Conservation (phyloP, 64 coral and sea anemone species). For the Catalaphyllia jardinei region DNA sequence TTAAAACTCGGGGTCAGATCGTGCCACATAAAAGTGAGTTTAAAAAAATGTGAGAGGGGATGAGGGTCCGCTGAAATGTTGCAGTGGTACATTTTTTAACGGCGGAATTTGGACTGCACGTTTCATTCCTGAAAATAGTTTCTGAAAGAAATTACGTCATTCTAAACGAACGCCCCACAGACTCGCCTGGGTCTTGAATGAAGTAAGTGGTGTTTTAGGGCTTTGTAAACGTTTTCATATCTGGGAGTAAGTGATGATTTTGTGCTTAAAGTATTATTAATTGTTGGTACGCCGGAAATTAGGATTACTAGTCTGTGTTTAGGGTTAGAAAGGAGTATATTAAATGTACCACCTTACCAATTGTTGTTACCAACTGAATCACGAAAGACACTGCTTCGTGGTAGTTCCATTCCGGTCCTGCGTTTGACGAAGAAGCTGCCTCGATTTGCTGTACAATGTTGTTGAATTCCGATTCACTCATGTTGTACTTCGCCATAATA, state of each 20-base stretch:
- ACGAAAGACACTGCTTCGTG: background rate
- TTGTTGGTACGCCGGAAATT: too few species aligned
- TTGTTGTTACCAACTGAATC: conserved; percentile 28
- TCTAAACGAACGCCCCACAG: too few species aligned
- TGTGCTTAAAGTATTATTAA: too few species aligned
- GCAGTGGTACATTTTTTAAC: background rate
- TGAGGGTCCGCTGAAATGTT: background rate
- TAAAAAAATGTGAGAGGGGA: background rate
- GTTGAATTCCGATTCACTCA: conserved; percentile 11
- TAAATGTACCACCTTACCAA: background rate
- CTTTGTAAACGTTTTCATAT: too few species aligned
- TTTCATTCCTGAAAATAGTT: too few species aligned
- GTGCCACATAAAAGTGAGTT: background rate
- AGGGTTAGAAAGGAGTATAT: background rate
- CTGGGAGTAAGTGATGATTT: too few species aligned
- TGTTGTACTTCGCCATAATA: background rate
- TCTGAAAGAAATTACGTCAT: too few species aligned
- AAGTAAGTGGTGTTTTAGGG: too few species aligned
- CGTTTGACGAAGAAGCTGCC: background rate
- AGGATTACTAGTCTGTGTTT: background rate
- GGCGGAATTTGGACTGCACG: too few species aligned
- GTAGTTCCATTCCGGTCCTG: conserved; percentile 18
- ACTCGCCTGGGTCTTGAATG: too few species aligned
- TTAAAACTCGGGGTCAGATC: too few species aligned
- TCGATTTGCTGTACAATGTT: conserved; percentile 20